Percentiles rank a stretch among this genome's conserved stretches.
Conservation (phyloP, 2,113 vertebrate species). For the Cyrtonyx montezumae region DNA sequence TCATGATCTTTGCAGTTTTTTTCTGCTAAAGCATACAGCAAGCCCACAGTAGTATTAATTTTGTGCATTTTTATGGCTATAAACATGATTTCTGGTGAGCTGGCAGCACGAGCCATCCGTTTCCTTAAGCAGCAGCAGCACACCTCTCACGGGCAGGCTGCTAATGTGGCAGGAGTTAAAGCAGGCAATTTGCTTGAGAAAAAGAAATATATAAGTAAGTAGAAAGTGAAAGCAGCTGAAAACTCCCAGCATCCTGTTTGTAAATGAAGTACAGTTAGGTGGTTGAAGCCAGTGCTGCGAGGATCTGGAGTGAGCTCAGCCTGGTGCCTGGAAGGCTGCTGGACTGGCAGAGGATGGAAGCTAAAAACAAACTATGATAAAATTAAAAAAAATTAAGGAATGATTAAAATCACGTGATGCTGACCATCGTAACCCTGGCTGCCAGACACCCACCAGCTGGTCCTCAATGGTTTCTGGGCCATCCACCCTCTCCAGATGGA, state of each 20-base stretch:
- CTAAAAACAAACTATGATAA: background rate
- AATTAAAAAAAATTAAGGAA: background rate
- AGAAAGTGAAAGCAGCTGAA: background rate
- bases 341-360: background rate
- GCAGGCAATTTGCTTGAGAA: background rate
- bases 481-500: background rate
- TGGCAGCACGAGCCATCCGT: background rate
- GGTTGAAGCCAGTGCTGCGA: background rate
- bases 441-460: background rate
- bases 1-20: background rate
- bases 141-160: background rate
- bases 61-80: background rate
- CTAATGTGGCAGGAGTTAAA: background rate
- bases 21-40: background rate
- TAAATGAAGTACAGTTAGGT: background rate
- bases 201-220: background rate
- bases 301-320: background rate
- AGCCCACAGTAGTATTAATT: background rate
- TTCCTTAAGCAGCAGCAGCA: background rate
- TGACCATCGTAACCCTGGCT: background rate
- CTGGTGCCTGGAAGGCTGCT: background rate
- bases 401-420: background rate
- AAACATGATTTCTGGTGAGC: background rate
- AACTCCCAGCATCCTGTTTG: background rate
- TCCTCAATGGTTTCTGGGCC: background rate